phyloP scores from a whole-genome alignment of 2,113 vertebrate species.

The Cettia cetti region DNA sequence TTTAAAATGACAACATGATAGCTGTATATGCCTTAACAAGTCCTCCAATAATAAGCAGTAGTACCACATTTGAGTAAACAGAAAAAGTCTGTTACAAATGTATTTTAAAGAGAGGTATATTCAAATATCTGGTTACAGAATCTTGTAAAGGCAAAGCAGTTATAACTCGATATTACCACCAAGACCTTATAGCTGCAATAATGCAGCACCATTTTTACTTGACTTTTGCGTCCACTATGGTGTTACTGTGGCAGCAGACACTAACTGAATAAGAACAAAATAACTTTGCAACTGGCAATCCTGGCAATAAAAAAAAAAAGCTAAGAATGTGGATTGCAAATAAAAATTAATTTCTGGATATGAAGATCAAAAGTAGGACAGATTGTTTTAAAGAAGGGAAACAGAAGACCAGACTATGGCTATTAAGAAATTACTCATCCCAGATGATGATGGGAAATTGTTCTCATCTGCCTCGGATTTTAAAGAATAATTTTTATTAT shows the following conservation, averaged over 20 bases:
- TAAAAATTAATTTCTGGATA: not conserved
- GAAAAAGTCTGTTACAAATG: not conserved
- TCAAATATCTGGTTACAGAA: not conserved
- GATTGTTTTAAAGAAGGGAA: not conserved
- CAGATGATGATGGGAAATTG: not conserved
- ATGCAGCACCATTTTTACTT: not conserved
- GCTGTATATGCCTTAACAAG: not conserved
- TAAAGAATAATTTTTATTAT: not conserved
- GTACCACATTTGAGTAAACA: not conserved
- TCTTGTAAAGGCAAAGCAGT: not conserved
- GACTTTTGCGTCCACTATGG: fast-evolving
- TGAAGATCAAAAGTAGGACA: not conserved
- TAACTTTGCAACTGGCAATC: not conserved
- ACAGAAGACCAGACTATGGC: not conserved
- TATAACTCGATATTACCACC: not conserved
- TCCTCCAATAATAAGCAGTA: not conserved
- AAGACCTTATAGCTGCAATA: not conserved
- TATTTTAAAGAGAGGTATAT: not conserved
- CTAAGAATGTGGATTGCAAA: not conserved
- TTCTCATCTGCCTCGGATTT: not conserved
- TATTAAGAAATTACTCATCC: not conserved
- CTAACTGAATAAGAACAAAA: not conserved
- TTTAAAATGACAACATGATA: not conserved
- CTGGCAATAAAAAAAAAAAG: not conserved
- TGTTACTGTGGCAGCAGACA: not conserved